Evolutionary conservation across 64 coral and sea anemone genomes (phyloP), one percentile per base, ranked within the genome.

Genomic region (Pachyseris speciosa): DNA sequence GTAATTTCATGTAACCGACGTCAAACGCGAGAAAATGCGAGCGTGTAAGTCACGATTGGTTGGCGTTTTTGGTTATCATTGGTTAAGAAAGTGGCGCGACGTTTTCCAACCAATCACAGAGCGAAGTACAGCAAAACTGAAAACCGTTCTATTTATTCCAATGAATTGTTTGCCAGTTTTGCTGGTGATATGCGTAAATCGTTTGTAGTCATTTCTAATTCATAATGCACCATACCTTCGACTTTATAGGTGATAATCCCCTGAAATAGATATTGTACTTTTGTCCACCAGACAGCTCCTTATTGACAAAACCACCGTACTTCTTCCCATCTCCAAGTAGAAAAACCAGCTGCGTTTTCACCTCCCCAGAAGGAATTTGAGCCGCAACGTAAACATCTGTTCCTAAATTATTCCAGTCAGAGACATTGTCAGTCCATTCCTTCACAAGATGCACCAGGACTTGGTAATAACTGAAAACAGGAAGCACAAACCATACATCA

Each of bases 191-290:
- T n/a, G n/a, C n/a, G n/a, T n/a, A n/a, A n/a, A n/a, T n/a, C n/a
- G n/a, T n/a, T n/a, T n/a, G n/a, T n/a, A n/a, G n/a, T n/a, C n/a
- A n/a, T n/a, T n/a, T n/a, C n/a, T n/a, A n/a, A n/a, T n/a, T n/a
- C n/a, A n/a, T n/a, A n/a, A n/a, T n/a, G n/a, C n/a, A n/a, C n/a
- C n/a, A 15, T 68, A 34, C 32, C 32, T 68, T 37, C 3, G 65
- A 15, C 17, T 40, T 64, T 24, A 15, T 24, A 17, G 80, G 24
- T n/a, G n/a, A n/a, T n/a, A 84, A 27, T 64, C 58, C 80, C 55
- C 55, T 84, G 80, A 31, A 64, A 63, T 84, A 84, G 20, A 84
- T 63, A 5, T 84, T 84, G 64, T 84, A 84, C 20, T 58, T 84
- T 16, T 58, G 57, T 24, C 47, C 53, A 60, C 36, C 22, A 41